A percentile compares a stretch with the other conserved stretches of the same genome.
Evolutionary conservation across 2,797 vertebrate genomes (phyloP).

Genomic region (Setipinna tenuifilis): DNA sequence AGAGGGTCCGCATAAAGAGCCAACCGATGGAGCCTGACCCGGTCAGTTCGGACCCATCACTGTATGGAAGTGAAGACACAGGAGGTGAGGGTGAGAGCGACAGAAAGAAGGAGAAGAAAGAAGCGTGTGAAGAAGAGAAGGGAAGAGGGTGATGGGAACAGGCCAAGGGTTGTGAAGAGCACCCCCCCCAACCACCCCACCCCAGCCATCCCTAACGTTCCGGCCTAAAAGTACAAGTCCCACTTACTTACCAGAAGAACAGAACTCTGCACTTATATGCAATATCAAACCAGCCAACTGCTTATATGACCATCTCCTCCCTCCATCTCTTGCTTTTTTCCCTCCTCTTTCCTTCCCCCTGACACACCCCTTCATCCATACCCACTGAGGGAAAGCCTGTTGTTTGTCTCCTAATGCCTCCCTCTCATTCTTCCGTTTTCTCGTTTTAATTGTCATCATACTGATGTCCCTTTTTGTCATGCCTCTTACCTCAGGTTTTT

Average conservation of each 20-base stretch:
- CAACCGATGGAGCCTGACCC: slow-evolving; percentile 55
- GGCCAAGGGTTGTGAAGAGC: background rate
- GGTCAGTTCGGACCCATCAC: slow-evolving; percentile 82
- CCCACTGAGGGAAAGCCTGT: slow-evolving; percentile 24
- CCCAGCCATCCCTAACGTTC: slow-evolving; percentile 63
- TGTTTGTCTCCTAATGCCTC: background rate
- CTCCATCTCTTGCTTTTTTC: slow-evolving; percentile 36
- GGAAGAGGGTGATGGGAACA: background rate
- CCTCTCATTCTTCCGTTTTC: background rate
- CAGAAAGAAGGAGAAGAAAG: slow-evolving; percentile 53
- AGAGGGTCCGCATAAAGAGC: slow-evolving; percentile 67
- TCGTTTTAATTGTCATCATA: slow-evolving; percentile 45
- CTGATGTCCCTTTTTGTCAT: slow-evolving; percentile 59
- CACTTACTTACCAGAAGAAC: slow-evolving; percentile 82
- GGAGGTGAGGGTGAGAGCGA: slow-evolving; percentile 59
- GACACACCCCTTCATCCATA: slow-evolving; percentile 21
- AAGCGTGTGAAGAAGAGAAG: background rate
- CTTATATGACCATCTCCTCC: slow-evolving; percentile 60
- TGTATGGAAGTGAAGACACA: slow-evolving; percentile 75
- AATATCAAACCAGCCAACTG: slow-evolving; percentile 99
- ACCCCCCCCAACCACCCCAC: slow-evolving; percentile 57
- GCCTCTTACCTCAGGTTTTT: slow-evolving; percentile 71
- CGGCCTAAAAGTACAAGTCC: slow-evolving; percentile 83
- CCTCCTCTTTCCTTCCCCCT: background rate
- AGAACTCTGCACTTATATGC: slow-evolving; percentile 96